Base-by-base conservation (phyloP, 30 jellyfish, hydroid and myxozoan genomes). In the Hydractinia echinata region DNA sequence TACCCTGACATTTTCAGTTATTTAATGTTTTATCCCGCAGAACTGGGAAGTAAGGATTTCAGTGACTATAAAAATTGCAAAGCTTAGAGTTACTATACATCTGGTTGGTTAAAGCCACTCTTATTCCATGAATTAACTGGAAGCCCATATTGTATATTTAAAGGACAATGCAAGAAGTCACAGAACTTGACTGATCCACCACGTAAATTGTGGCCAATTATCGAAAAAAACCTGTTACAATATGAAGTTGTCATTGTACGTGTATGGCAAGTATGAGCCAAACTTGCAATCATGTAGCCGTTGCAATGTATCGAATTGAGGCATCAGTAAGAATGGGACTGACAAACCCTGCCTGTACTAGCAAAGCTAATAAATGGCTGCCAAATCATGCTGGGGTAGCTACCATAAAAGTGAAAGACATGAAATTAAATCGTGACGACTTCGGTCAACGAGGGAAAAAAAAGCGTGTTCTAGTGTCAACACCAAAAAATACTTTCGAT, bases 261-360 rank as follows among this genome's bases (percentile, higher is more conserved):
- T 86, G 95, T 87, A 86, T 86, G 95, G 92, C 95, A 67, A 81
- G 95, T 19, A 55, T 85, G 80, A 67, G 84, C 39, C 95, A 79
- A 55, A 77, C 89, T 72, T 85, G 94, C 58, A 85, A 85, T 52
- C 95, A 86, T 55, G 82, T 86, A 20, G 90, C 86, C 10, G 95
- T 90, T 16, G 95, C 95, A 19, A 60, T 86, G 55, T 79, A 60
- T 81, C 55, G 95, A 68, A 76, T 86, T 74, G 91, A 81, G 73
- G 88, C 87, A n/a, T 86, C 81, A 8, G 67, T 53, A 64, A 81
- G 95, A 66, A 73, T 73, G 86, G 95, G 91, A 10, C 80, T 86
- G 55, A 81, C 55, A 14, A 86, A 86, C 69, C 90, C 84, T n/a
- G 77, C 91, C 16, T 86, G 95, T 82, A 79, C 95, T 4, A 60